Conservation (phyloP, 2,797 vertebrate genomes). For the Betta splendens region DNA sequence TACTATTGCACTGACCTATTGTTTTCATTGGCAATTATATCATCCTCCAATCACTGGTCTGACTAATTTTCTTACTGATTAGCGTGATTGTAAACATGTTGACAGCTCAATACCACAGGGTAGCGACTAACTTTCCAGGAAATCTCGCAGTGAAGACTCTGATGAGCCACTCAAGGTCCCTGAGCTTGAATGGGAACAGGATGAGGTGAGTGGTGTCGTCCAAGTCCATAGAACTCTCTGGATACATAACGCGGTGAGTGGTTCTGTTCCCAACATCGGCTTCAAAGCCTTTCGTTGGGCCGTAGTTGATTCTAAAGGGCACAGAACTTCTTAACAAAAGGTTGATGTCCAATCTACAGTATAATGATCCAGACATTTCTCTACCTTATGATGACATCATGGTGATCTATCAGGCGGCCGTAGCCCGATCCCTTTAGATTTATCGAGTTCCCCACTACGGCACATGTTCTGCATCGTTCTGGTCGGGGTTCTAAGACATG, state of each 20-base stretch:
- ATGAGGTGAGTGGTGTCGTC: constrained; percentile 42
- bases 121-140: neutral
- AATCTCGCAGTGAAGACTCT: constrained; percentile 28
- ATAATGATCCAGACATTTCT: too few species aligned
- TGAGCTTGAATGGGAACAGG: constrained; percentile 52
- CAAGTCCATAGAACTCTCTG: constrained; percentile 42
- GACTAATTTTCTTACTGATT: too few species aligned
- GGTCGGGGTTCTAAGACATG: neutral
- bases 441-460: constrained; percentile 63
- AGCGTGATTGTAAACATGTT: too few species aligned
- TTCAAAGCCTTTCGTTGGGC: constrained; percentile 29
- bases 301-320: constrained; percentile 29
- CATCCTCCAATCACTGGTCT: too few species aligned
- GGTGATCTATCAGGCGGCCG: constrained; percentile 55
- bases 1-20: too few species aligned
- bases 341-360: too few species aligned
- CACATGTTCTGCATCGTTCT: constrained; percentile 39
- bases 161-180: constrained; percentile 40
- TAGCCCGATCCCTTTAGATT: constrained; percentile 46
- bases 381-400: too few species aligned
- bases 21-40: too few species aligned
- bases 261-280: constrained; percentile 54
- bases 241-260: constrained; percentile 55
- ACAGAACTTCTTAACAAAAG: too few species aligned
- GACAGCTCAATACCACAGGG: too few species aligned